Percentiles rank a stretch among this genome's conserved stretches.
Conservation (phyloP, 2,113 vertebrate species). For the Nesoenas mayeri region DNA sequence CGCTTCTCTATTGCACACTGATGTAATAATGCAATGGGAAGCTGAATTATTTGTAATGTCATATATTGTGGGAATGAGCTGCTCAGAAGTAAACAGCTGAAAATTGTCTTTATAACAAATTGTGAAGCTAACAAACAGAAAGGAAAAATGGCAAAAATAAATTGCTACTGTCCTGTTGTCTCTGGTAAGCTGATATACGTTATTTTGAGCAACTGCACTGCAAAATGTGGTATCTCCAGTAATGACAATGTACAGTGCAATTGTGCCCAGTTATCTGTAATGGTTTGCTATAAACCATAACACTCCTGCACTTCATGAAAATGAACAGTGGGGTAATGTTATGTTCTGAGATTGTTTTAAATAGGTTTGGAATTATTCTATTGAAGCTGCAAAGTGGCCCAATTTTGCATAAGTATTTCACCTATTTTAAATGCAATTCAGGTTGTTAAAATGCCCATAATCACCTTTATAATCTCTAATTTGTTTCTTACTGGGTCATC, state of each 20-base stretch:
- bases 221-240: neutral
- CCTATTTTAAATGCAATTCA: conserved; percentile 24
- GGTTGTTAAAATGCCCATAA: conserved; percentile 8
- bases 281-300: conserved; percentile 19
- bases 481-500: neutral
- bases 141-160: neutral
- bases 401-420: conserved; percentile 42
- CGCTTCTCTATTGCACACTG: neutral
- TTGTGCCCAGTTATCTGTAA: conserved; percentile 21
- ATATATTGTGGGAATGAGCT: neutral
- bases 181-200: neutral
- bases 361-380: conserved; percentile 11
- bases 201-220: neutral
- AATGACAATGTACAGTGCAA: neutral
- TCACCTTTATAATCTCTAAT: conserved; percentile 29
- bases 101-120: neutral
- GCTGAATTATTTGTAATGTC: conserved; percentile 30
- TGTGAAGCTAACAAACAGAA: neutral
- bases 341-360: conserved; percentile 11
- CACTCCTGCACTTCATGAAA: neutral
- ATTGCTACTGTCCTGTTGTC: neutral
- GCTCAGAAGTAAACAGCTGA: neutral
- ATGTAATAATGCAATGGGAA: neutral
- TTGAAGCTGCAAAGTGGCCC: conserved; percentile 19
- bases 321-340: neutral